Percentiles rank a stretch among this genome's conserved stretches.
Evolutionary conservation across 2,888 invertebrate genomes (phyloP).

Genomic region (Himalopsyche anomala): DNA sequence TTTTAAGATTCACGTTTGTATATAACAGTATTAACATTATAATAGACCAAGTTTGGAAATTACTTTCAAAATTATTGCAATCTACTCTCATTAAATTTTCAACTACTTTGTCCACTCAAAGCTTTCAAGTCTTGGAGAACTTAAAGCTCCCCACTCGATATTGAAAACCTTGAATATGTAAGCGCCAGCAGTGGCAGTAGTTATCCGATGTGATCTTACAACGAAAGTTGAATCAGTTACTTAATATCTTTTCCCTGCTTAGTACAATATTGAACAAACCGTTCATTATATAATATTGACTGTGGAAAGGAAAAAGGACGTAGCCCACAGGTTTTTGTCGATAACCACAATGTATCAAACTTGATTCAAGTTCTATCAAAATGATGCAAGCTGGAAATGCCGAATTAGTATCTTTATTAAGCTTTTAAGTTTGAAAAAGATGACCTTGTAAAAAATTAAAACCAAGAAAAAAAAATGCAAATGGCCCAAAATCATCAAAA

Average conservation of each 20-base stretch:
- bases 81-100: slow-evolving; percentile 38
- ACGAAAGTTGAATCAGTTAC: neutral
- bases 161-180: slow-evolving; percentile 4
- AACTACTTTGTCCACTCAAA: slow-evolving; percentile 33
- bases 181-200: neutral
- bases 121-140: slow-evolving; percentile 1
- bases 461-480: no score
- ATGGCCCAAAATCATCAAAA: no score
- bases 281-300: no score
- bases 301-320: no score
- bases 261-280: no score
- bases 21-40: neutral
- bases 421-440: no score
- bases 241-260: neutral
- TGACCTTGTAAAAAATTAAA: no score
- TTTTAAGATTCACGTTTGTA: neutral
- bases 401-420: no score
- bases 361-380: no score
- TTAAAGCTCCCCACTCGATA: slow-evolving; percentile 12
- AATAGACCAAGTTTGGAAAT: neutral
- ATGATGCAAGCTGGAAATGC: no score
- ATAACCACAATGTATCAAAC: no score
- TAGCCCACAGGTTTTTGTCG: no score
- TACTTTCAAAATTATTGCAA: slow-evolving; percentile 42
- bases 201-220: neutral